Conservation (phyloP, 2,888 invertebrate species). For the Rhingia rostrata region DNA sequence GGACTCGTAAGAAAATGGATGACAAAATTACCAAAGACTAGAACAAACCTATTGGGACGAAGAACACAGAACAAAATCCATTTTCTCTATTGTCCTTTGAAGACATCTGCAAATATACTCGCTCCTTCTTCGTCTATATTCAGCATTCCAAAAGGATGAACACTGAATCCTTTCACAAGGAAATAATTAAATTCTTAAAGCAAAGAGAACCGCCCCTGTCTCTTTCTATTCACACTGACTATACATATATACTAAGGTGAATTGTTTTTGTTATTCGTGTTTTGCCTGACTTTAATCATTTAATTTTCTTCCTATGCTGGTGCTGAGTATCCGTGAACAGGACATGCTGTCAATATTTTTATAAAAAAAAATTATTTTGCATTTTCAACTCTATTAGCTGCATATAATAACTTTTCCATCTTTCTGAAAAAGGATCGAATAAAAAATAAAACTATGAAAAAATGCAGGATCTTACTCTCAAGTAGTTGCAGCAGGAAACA, state of each 20-base stretch:
- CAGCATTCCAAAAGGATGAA: constrained; percentile 48
- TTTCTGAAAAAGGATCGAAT: constrained; percentile 9
- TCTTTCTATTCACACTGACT: neutral
- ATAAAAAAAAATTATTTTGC: constrained; percentile 33
- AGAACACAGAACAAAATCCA: constrained; percentile 39
- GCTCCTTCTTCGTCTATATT: constrained; percentile 43
- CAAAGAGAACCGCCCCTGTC: constrained; percentile 18
- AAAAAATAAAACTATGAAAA: neutral
- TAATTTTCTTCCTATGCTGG: constrained; percentile 44
- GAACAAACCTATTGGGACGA: constrained; percentile 34
- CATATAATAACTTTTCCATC: constrained; percentile 51
- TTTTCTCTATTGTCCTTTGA: constrained; percentile 64
- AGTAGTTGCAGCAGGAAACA: constrained; percentile 52
- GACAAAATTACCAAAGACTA: constrained; percentile 31
- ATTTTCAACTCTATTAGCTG: constrained; percentile 68
- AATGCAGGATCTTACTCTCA: neutral
- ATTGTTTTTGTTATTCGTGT: constrained; percentile 32
- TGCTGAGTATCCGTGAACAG: constrained; percentile 42
- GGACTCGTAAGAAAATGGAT: constrained; percentile 23
- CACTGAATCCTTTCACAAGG: constrained; percentile 66
- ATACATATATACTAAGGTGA: constrained; percentile 1
- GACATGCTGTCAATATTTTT: constrained; percentile 67
- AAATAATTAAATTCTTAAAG: constrained; percentile 73
- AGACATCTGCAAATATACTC: constrained; percentile 69
- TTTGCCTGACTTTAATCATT: constrained; percentile 55